A percentile compares a stretch with the other conserved stretches of the same genome.
phyloP scores from a whole-genome alignment of 2,888 invertebrate species.

The Phyllotreta cruciferae region DNA sequence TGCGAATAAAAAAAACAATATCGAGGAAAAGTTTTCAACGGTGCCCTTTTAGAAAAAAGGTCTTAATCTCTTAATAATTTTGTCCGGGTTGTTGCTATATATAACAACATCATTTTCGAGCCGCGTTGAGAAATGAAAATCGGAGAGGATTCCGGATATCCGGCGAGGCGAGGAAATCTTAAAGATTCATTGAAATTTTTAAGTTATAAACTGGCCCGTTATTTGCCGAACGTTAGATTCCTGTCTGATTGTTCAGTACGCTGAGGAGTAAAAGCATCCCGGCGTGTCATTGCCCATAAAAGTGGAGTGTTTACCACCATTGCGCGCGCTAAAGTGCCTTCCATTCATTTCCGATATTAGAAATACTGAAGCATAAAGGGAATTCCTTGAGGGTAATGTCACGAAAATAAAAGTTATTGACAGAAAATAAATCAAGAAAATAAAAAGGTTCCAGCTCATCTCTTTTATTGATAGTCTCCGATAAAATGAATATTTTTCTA shows the following conservation, averaged over 20 bases:
- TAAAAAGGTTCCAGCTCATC: slow-evolving; percentile 21
- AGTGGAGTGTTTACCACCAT: slow-evolving; percentile 23
- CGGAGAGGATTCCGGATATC: too few relatives aligned
- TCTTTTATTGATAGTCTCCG: slow-evolving; percentile 25
- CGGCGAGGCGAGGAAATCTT: too few relatives aligned
- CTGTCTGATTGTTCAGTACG: slow-evolving; percentile 1
- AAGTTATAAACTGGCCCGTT: not conserved
- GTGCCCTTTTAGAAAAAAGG: not conserved
- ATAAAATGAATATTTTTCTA: slow-evolving; percentile 30
- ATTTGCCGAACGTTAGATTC: slow-evolving; percentile 9
- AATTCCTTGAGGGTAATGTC: slow-evolving; percentile 24
- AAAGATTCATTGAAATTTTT: too few relatives aligned
- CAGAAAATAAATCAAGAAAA: slow-evolving; percentile 30
- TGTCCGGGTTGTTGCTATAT: too few relatives aligned
- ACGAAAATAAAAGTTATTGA: slow-evolving; percentile 29
- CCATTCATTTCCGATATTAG: slow-evolving; percentile 31
- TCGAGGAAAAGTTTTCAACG: not conserved
- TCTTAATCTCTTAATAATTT: not conserved
- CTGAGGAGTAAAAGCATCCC: slow-evolving; percentile 9
- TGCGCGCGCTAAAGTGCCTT: slow-evolving; percentile 15
- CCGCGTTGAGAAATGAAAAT: too few relatives aligned
- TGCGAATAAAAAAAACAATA: slow-evolving; percentile 12
- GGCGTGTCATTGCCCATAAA: slow-evolving; percentile 21
- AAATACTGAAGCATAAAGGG: slow-evolving; percentile 27
- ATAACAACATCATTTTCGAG: too few relatives aligned